Percentiles rank a stretch among this genome's conserved stretches.
Conservation (phyloP, 2,113 vertebrate genomes). For the Gasterosteus nipponicus region DNA sequence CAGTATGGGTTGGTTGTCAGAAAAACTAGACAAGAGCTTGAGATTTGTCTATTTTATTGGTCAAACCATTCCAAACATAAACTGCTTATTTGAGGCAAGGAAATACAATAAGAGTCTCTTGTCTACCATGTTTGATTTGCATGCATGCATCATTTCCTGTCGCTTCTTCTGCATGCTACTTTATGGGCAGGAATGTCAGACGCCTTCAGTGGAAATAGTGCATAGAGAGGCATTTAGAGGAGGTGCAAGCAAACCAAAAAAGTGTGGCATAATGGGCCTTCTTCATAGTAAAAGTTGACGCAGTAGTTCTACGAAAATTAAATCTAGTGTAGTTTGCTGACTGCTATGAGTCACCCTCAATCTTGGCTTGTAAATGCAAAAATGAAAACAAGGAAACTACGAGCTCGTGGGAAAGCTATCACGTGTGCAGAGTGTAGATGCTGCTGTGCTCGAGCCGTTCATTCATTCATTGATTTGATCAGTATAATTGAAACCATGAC, state of each 20-base stretch:
- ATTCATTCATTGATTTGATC: background rate
- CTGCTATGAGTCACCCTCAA: constrained; percentile 46
- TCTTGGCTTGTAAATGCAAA: constrained; percentile 40
- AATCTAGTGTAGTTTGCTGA: constrained; percentile 15
- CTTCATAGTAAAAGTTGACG: background rate
- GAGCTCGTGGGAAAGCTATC: constrained; percentile 24
- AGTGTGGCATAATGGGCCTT: background rate
- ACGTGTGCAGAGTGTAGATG: constrained; percentile 1
- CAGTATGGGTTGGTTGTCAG: background rate
- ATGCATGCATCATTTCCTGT: constrained; percentile 18
- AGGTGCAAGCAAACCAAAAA: background rate
- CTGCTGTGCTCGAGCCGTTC: background rate
- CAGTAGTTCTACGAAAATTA: background rate
- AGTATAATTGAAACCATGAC: background rate
- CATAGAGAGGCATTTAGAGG: constrained; percentile 1
- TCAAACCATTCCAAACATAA: background rate
- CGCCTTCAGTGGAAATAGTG: constrained; percentile 23
- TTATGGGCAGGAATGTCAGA: constrained; percentile 16
- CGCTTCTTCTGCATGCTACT: background rate
- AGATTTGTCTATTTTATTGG: background rate
- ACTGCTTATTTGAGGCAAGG: background rate
- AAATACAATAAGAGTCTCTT: background rate
- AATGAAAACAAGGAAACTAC: constrained; percentile 52
- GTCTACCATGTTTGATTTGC: background rate
- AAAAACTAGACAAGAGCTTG: background rate